A percentile compares a stretch with the other conserved stretches of the same genome.
These are phyloP conservation scores for Rhynchotus rufescens DNA, from an alignment of 2,797 vertebrate species.

Conservation along the genomic window DNA sequence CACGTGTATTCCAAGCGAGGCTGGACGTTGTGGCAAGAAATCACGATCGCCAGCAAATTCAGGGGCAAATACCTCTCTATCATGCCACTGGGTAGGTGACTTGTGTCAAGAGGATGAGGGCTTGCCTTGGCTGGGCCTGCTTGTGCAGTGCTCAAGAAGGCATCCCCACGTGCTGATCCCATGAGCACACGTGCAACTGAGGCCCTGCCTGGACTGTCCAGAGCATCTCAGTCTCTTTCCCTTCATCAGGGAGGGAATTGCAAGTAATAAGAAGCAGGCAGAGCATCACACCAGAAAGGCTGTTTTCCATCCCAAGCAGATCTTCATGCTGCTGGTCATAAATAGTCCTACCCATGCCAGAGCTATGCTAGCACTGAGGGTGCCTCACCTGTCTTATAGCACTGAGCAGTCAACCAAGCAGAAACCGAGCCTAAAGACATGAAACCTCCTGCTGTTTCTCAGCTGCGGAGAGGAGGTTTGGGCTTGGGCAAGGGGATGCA, in stretches of 20 bases:
- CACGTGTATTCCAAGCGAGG: conserved; percentile 93
- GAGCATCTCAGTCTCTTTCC: neutral
- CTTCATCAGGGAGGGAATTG: neutral
- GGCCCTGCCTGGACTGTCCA: neutral
- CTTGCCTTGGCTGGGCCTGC: neutral
- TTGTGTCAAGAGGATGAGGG: accelerated
- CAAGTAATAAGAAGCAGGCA: neutral
- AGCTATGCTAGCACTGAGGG: no score
- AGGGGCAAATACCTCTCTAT: conserved; percentile 99
- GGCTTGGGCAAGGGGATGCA: neutral
- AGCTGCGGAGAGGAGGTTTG: neutral
- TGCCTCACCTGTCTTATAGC: neutral
- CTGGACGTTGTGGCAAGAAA: conserved; percentile 98
- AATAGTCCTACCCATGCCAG: neutral
- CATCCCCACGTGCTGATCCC: neutral
- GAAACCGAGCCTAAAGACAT: neutral
- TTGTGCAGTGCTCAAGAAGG: accelerated
- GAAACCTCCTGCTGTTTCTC: neutral
- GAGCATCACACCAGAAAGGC: neutral
- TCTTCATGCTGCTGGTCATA: neutral
- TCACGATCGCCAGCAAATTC: conserved; percentile 99
- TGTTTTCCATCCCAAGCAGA: neutral
- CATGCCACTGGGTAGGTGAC: conserved; percentile 93
- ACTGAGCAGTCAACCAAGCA: neutral
- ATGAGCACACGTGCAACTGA: accelerated